Percentiles rank a stretch among this genome's conserved stretches.
phyloP scores from a whole-genome alignment of 2,113 vertebrate species.

The Podarcis raffonei region DNA sequence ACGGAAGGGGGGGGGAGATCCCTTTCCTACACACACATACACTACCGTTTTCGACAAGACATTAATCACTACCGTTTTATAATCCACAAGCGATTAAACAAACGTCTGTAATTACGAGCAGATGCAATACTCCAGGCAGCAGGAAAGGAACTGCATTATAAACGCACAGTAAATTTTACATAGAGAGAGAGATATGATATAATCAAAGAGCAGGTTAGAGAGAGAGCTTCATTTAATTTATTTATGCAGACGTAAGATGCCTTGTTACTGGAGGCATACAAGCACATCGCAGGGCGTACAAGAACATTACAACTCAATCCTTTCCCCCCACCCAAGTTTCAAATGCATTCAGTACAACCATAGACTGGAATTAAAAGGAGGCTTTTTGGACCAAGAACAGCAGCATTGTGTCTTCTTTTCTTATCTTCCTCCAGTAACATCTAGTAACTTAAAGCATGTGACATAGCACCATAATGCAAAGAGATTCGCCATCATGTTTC shows the following conservation, averaged over 20 bases:
- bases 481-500: neutral
- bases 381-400: neutral
- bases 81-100: conserved; percentile 28
- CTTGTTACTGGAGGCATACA: neutral
- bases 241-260: neutral
- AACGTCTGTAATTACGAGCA: neutral
- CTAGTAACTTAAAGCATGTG: neutral
- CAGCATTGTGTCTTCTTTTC: neutral
- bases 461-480: neutral
- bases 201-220: neutral
- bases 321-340: neutral
- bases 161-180: conserved; percentile 15
- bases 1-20: neutral
- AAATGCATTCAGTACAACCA: neutral
- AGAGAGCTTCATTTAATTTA: neutral
- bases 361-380: neutral
- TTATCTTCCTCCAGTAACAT: neutral
- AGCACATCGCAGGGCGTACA: neutral
- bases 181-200: neutral
- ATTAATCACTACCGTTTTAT: conserved; percentile 29
- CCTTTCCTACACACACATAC: neutral
- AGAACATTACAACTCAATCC: too few relatives aligned
- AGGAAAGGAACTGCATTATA: neutral
- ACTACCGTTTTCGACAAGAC: conserved; percentile 2
- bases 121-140: neutral